These are phyloP conservation scores for Momotus momota DNA, from an alignment of 2,797 vertebrate genomes.

Conservation along the genomic window DNA sequence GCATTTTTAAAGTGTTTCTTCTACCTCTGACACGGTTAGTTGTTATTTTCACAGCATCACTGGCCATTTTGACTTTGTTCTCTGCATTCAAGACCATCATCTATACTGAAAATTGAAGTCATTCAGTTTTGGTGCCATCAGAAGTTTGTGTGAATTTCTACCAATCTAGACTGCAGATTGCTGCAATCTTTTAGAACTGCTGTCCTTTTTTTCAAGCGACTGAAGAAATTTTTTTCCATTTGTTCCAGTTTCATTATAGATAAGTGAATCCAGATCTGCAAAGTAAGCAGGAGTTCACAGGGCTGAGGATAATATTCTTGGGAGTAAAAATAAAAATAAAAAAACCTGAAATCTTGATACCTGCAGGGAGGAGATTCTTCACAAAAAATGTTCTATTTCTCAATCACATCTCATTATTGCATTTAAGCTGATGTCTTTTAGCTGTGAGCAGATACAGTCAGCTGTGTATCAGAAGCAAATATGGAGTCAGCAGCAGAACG, in stretches of 20 bases:
- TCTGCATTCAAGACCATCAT: neutral
- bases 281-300: constrained; percentile 13
- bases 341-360: neutral
- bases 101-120: neutral
- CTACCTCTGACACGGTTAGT: neutral
- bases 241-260: constrained; percentile 20
- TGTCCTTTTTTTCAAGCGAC: neutral
- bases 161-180: neutral
- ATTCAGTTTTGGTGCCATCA: neutral
- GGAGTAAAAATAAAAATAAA: neutral
- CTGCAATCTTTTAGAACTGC: neutral
- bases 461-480: neutral
- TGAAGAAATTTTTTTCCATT: neutral
- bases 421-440: neutral
- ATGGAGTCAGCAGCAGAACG: neutral
- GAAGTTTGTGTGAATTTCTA: neutral
- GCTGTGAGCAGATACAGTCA: neutral
- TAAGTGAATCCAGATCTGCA: constrained; percentile 12
- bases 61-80: neutral
- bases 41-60: neutral
- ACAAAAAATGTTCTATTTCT: constrained; percentile 21
- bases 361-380: neutral
- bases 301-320: neutral
- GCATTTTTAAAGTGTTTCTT: neutral
- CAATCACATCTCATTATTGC: neutral